These are phyloP conservation scores for Perizoma affinitatum DNA, from an alignment of 2,888 invertebrate species.

Conservation along the genomic window DNA sequence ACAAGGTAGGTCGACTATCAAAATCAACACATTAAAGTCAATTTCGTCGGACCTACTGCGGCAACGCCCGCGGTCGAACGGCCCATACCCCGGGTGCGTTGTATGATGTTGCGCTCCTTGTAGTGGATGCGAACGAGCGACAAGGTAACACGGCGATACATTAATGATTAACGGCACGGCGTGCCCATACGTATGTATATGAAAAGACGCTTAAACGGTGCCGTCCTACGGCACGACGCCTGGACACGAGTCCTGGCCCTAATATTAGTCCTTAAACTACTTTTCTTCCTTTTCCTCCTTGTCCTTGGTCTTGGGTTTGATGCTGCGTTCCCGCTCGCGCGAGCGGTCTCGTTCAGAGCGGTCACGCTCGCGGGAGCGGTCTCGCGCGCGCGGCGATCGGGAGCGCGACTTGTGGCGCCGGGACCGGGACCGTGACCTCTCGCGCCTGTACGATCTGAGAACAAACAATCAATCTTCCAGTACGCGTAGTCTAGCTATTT, in stretches of 20 bases:
- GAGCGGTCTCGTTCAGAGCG: slow-evolving; percentile 66
- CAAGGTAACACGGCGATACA: too few relatives aligned
- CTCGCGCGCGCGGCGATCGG: slow-evolving; percentile 85
- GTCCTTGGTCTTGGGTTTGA: slow-evolving; percentile 82
- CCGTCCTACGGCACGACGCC: slow-evolving; percentile 9
- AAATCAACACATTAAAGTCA: too few relatives aligned
- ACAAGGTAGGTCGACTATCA: too few relatives aligned
- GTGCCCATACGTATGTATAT: too few relatives aligned
- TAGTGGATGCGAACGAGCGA: too few relatives aligned
- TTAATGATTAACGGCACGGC: too few relatives aligned
- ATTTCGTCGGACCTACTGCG: too few relatives aligned
- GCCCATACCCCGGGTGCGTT: too few relatives aligned
- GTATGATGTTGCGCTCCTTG: too few relatives aligned
- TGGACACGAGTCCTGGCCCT: slow-evolving; percentile 16
- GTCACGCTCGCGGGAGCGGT: slow-evolving; percentile 59
- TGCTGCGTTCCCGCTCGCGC: slow-evolving; percentile 71
- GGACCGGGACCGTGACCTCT: slow-evolving; percentile 87
- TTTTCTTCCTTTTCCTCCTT: slow-evolving; percentile 91
- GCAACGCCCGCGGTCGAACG: too few relatives aligned
- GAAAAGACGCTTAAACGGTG: too few relatives aligned
- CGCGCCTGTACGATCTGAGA: slow-evolving; percentile 86
- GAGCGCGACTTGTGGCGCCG: slow-evolving; percentile 89
- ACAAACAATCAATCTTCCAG: neutral
- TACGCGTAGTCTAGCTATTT: too few relatives aligned
- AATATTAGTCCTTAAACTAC: slow-evolving; percentile 55